These are phyloP conservation scores for Pipistrellus pipistrellus DNA, from an alignment of 2,797 vertebrate genomes.

Conservation along the genomic window DNA sequence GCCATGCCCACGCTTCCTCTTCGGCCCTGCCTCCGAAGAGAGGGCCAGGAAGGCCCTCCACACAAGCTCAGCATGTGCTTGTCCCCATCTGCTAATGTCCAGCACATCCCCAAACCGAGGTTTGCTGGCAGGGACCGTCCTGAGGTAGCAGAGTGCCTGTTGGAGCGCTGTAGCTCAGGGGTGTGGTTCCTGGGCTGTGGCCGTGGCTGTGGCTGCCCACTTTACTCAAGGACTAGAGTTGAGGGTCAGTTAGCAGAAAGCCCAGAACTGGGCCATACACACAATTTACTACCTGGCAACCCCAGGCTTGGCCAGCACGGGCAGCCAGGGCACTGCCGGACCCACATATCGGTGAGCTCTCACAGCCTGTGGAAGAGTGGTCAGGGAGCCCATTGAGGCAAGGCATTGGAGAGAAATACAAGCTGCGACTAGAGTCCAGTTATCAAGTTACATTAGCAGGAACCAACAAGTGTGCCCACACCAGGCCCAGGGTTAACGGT, in stretches of 20 bases:
- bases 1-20: background rate
- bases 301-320: background rate
- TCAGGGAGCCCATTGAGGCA: background rate
- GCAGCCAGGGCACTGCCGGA: background rate
- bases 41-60: background rate
- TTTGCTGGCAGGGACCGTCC: background rate
- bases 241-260: background rate
- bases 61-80: background rate
- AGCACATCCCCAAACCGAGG: background rate
- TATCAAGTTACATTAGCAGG: background rate
- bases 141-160: background rate
- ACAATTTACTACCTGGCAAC: background rate
- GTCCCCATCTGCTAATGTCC: background rate
- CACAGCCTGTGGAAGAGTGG: background rate
- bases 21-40: background rate
- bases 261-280: background rate
- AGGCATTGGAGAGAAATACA: background rate
- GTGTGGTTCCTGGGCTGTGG: fast-evolving
- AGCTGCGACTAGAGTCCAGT: background rate
- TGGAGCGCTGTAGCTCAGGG: background rate
- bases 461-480: background rate
- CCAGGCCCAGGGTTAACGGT: background rate
- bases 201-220: background rate
- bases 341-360: background rate
- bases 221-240: background rate